These are phyloP conservation scores for Hyposoter dolosus DNA, from an alignment of 2,888 invertebrate species.

Conservation along the genomic window DNA sequence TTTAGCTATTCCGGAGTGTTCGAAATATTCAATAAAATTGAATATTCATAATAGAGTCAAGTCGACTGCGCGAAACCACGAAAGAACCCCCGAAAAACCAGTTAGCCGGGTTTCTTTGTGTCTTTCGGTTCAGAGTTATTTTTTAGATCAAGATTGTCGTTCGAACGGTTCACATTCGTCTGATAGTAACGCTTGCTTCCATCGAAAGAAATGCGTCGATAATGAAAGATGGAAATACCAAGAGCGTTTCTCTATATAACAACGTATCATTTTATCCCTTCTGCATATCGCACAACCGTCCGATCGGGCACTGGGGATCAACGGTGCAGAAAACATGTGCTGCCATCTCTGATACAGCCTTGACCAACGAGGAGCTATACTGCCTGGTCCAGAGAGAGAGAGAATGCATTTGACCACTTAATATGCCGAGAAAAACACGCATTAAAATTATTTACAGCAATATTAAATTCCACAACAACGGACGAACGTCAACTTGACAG, in stretches of 20 bases:
- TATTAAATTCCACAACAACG: not conserved
- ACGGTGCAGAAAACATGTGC: constrained; percentile 39
- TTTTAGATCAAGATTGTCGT: not conserved
- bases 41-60: not conserved
- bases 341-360: constrained; percentile 64
- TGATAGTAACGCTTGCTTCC: not conserved
- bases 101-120: constrained; percentile 16
- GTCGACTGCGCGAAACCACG: not conserved
- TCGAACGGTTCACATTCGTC: not conserved
- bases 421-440: not conserved
- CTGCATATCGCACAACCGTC: not conserved
- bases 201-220: not conserved
- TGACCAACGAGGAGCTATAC: constrained; percentile 9
- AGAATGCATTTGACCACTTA: constrained; percentile 28
- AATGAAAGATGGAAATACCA: not conserved
- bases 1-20: not conserved
- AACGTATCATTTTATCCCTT: not conserved
- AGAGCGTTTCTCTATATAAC: constrained; percentile 12
- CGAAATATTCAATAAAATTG: not conserved
- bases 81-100: constrained; percentile 10
- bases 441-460: not conserved
- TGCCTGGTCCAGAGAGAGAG: too few relatives aligned
- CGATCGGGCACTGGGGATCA: not conserved
- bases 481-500: not conserved
- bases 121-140: not conserved